A percentile compares a stretch with the other conserved stretches of the same genome.
Evolutionary conservation across 2,888 invertebrate genomes (phyloP).

Genomic region (Nasonovia ribisnigri): DNA sequence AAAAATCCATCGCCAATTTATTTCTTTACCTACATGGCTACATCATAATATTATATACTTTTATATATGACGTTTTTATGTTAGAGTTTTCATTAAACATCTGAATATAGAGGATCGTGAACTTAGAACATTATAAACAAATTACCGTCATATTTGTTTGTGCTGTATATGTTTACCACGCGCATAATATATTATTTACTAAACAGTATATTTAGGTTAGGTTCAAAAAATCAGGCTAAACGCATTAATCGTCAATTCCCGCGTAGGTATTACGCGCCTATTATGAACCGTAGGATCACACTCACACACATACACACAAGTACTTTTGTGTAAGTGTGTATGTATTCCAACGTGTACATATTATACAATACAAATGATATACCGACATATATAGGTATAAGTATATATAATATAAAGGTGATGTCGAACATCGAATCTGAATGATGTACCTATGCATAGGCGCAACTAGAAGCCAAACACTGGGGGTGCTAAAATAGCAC

Average conservation of each 20-base stretch:
- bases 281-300: background rate
- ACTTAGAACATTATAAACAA: background rate
- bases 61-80: background rate
- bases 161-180: background rate
- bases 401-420: background rate
- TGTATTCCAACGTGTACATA: too few species aligned
- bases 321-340: background rate
- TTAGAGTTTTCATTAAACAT: background rate
- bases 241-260: background rate
- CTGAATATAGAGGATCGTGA: background rate
- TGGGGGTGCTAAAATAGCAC: too few species aligned
- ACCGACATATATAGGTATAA: too few species aligned
- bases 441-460: too few species aligned
- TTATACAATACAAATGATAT: too few species aligned
- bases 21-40: background rate
- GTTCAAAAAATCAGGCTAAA: conserved; percentile 4
- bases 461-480: too few species aligned
- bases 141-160: background rate
- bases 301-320: background rate
- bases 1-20: background rate
- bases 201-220: background rate
- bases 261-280: background rate
- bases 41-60: background rate
- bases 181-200: background rate
- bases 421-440: background rate